phyloP scores from a whole-genome alignment of 2,888 invertebrate genomes.

The Ormyrus labotus region DNA sequence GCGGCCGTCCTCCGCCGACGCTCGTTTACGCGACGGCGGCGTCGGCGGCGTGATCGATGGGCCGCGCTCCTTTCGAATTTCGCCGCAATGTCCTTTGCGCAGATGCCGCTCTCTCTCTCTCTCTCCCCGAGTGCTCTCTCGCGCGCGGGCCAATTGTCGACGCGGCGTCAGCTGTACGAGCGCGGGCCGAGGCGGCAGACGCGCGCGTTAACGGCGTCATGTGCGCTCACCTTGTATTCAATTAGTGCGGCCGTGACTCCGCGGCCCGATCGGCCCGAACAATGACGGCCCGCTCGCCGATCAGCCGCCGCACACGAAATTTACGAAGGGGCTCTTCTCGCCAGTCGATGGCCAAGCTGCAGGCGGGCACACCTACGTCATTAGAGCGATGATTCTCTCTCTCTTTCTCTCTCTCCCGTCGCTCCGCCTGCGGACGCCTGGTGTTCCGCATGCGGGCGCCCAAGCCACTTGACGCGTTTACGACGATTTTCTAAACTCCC shows the following conservation, averaged over 20 bases:
- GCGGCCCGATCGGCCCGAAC: background rate
- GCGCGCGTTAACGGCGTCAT: background rate
- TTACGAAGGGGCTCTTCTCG: too few species aligned
- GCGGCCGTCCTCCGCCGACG: too few species aligned
- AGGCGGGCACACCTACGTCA: slow-evolving; percentile 66
- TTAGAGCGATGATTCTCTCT: slow-evolving; percentile 65
- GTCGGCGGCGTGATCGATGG: too few species aligned
- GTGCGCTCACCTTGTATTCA: slow-evolving; percentile 33
- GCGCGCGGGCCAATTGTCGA: slow-evolving; percentile 25
- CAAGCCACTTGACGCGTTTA: background rate
- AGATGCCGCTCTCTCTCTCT: slow-evolving; percentile 50
- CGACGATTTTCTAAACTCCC: too few species aligned
- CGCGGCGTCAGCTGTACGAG: slow-evolving; percentile 44
- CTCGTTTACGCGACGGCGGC: too few species aligned
- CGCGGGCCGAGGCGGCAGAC: background rate
- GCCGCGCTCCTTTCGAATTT: too few species aligned
- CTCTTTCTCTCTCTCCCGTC: background rate
- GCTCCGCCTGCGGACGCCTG: slow-evolving; percentile 57
- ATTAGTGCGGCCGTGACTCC: slow-evolving; percentile 27
- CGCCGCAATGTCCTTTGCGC: slow-evolving; percentile 53
- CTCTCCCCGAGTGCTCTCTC: background rate
- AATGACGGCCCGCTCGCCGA: too few species aligned
- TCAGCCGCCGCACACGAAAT: too few species aligned
- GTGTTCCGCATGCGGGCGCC: background rate
- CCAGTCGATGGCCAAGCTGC: slow-evolving; percentile 13